These are phyloP conservation scores for Austrolebias charrua DNA, from an alignment of 2,797 vertebrate genomes.

Conservation along the genomic window DNA sequence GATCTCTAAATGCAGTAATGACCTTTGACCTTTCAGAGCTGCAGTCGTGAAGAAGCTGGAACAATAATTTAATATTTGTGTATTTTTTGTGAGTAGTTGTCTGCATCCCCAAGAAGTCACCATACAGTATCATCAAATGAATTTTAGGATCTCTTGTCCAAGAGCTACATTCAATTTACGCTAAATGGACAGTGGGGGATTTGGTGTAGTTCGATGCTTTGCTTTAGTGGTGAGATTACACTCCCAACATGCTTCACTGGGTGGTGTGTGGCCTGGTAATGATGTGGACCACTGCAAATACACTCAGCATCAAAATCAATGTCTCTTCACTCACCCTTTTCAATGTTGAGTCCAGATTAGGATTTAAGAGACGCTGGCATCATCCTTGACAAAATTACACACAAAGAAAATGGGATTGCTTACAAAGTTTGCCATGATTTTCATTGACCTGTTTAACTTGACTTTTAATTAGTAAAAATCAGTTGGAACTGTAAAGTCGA, in stretches of 20 bases:
- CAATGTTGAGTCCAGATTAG: background rate
- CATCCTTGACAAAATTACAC: background rate
- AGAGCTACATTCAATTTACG: background rate
- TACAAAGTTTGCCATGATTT: constrained; percentile 26
- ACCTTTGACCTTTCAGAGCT: background rate
- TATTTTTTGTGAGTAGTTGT: background rate
- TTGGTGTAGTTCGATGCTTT: no score
- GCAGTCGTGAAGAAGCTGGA: background rate
- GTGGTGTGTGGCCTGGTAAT: no score
- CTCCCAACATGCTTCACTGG: no score
- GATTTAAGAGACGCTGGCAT: constrained; percentile 7
- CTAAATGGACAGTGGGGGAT: background rate
- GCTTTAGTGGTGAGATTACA: no score
- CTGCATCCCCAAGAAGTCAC: background rate
- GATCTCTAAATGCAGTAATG: background rate
- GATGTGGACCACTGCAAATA: background rate
- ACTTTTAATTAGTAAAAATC: constrained; percentile 60
- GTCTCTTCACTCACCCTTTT: background rate
- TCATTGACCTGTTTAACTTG: constrained; percentile 69
- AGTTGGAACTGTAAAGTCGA: constrained; percentile 6
- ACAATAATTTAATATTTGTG: background rate
- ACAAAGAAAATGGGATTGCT: constrained; percentile 4
- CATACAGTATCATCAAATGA: background rate
- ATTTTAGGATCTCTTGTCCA: background rate
- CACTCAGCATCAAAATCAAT: background rate